These are phyloP conservation scores for Tachina lurida DNA, from an alignment of 2,888 invertebrate species.

Conservation along the genomic window DNA sequence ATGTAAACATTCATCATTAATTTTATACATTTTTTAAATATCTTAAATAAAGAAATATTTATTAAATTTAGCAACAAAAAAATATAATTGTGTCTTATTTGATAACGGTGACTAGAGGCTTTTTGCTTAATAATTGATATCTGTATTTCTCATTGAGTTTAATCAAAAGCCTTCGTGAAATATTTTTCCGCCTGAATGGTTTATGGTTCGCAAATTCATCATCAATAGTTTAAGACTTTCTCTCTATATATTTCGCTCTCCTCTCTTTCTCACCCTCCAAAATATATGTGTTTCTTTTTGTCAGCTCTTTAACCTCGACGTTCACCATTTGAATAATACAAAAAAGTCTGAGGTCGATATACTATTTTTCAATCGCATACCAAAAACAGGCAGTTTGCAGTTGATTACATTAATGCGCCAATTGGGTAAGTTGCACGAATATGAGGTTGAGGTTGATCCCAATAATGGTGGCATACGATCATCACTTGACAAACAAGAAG, in stretches of 20 bases:
- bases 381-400: conserved; percentile 80
- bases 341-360: conserved; percentile 88
- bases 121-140: not conserved
- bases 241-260: not conserved
- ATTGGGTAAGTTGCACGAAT: conserved; percentile 77
- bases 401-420: conserved; percentile 77
- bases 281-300: conserved; percentile 16
- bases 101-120: not conserved
- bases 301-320: conserved; percentile 86
- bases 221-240: not conserved
- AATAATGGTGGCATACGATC: conserved; percentile 77
- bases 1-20: not conserved
- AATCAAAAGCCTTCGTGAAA: not conserved
- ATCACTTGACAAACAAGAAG: conserved; percentile 73
- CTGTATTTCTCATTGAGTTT: not conserved
- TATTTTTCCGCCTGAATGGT: not conserved
- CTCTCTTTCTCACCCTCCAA: not conserved
- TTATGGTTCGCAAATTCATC: not conserved
- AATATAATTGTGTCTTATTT: not conserved
- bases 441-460: conserved; percentile 77
- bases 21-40: too few species aligned
- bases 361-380: conserved; percentile 85
- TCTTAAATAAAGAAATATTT: too few species aligned
- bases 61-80: too few species aligned
- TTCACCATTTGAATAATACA: conserved; percentile 91